Base-by-base conservation (phyloP, 2,113 vertebrate species). In the Anthoscopus minutus region DNA sequence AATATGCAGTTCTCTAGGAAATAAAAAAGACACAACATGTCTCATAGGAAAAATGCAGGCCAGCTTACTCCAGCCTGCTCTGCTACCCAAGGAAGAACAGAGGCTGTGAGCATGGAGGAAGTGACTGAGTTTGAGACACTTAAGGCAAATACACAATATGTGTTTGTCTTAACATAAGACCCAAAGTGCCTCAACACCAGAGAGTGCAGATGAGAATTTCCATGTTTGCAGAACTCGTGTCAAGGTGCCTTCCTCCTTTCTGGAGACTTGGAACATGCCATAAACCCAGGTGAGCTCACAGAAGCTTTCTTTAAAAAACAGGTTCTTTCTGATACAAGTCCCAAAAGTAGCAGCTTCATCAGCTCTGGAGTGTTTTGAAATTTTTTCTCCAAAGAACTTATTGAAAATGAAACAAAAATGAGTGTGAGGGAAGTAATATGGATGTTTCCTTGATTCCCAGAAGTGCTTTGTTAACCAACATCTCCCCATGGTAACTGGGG, bases 141-240 rank as follows among this genome's bases (percentile, higher is more conserved):
- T 56, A 44, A 56, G 44, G 48, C 23, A 80, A 67, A 50, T 20
- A 56, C 9, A 64, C 16, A 78, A 27, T 5, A 27, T 22, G 1
- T 47, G 2, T 42, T 53, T 61, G 17, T 74, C 57, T 92, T 47
- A n/a, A 17, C 19, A 31, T 2, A 0, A 81, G 23, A 53, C 16
- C 15, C n/a, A 33, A 91, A 77, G 8, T 40, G 11, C 28, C 28
- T 57, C 2, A 0, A 70, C 12, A 74, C 4, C 7, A 7, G 14
- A 78, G 18, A 81, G 33, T 1, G 2, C 0, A 4, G 13, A 66
- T 10, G 25, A 81, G 15, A 6, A 1, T 58, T 84, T 18, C 47
- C 3, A 0, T 12, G 6, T 53, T 62, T 58, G 38, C 8, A 70
- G 65, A 73, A 31, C 48, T n/a, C 3, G 13, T 20, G 23, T 17